phyloP scores from a whole-genome alignment of 2,888 invertebrate species.

The Thera obeliscata region DNA sequence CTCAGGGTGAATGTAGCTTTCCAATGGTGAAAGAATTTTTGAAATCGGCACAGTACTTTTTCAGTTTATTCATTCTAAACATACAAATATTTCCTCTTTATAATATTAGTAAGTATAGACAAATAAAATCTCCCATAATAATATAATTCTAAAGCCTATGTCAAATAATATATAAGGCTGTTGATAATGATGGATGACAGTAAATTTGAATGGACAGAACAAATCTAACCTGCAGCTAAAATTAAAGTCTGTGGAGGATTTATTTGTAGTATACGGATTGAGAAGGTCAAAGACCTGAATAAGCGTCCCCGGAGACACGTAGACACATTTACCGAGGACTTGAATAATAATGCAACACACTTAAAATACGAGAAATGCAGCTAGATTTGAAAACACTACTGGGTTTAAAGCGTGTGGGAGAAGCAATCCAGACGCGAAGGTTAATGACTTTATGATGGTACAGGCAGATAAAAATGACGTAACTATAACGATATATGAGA shows the following conservation, averaged over 20 bases:
- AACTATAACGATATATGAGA: constrained; percentile 8
- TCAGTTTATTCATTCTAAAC: too few relatives aligned
- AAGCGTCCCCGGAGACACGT: constrained; percentile 9
- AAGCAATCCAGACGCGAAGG: not conserved
- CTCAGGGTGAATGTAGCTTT: too few relatives aligned
- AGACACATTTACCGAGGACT: constrained; percentile 4
- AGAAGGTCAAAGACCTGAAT: constrained; percentile 9
- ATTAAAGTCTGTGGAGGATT: not conserved
- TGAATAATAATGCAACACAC: constrained; percentile 7
- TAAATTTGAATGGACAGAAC: not conserved
- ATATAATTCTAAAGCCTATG: too few relatives aligned
- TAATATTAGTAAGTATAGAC: too few relatives aligned
- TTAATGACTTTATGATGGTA: constrained; percentile 19
- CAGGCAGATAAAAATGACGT: constrained; percentile 13
- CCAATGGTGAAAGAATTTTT: too few relatives aligned
- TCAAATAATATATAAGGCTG: too few relatives aligned
- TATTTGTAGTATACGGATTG: constrained; percentile 1
- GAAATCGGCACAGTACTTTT: too few relatives aligned
- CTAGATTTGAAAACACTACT: not conserved
- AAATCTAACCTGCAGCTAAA: not conserved
- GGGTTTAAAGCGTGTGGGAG: constrained; percentile 4
- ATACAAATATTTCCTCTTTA: too few relatives aligned
- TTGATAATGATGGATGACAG: not conserved
- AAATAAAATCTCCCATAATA: too few relatives aligned
- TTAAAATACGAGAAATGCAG: constrained; percentile 3